Evolutionary conservation across 2,888 invertebrate species (phyloP), one percentile per base, ranked within the genome.

Genomic region (Agrypnus murinus): DNA sequence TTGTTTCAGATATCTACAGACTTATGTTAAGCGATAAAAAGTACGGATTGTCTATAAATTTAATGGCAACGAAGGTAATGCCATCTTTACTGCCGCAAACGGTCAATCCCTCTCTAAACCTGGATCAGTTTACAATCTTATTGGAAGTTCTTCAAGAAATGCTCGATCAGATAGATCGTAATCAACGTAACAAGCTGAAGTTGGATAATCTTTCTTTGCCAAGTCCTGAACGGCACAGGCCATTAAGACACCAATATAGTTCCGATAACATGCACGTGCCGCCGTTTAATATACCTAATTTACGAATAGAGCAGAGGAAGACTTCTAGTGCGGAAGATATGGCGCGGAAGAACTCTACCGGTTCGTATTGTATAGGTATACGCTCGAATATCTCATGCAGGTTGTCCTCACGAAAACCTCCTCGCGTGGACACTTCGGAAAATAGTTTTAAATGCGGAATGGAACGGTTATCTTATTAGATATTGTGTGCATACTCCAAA

Each of bases 1-100:
- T n/a, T 9, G 2, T 15, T 45, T 46, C 89, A 98, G 98, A 93
- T 86, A 95, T 98, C 82, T 98, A 97, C 88, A 92, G 94, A 81
- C 89, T 94, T 81, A 93, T 98, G 92, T 88, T 98, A 78, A 90
- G 92, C 83, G 97, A 98, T 86, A 94, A 94, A 85, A 95, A 93
- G 82, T 97, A 95, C 85, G 97, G 96, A 43, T 87, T 98, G 77
- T 94, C 95, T 2, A 92, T 96, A 55, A 95, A 93, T 83, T 88
- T 97, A 79, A 95, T 98, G 92, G 98, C 98, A 6, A 96, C 95
- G 9, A 92, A 95, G 82, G 95, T 97, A 80, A 94, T 98, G 90
- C 98, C 98, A 6, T 91, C 95, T 10, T 88, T 98, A 63, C 92
- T 97, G 68, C 98, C 98, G 15, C 96, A 96, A 84, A 94, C 96